Base-by-base conservation (phyloP, 2,888 invertebrate species). In the Tipula lateralis region DNA sequence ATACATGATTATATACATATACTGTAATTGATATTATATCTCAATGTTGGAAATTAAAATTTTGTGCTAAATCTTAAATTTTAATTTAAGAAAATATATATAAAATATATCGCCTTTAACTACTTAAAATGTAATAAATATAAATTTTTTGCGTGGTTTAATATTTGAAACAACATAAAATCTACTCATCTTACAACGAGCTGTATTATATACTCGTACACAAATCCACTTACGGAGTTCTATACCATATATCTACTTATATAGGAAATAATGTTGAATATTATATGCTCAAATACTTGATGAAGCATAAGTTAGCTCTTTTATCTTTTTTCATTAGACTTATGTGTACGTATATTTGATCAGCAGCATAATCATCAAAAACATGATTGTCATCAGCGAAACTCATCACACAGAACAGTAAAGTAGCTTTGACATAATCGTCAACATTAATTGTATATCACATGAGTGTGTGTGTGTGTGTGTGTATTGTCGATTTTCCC, bases 371-470 rank as follows among this genome's bases (percentile, higher is more conserved):
- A 66, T 66, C 66, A 66, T 66, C 66, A 66, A 66, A 66, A 66
- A 66, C 66, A 66, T 66, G 66, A 66, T 66, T 66, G 66, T 66
- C 66, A 66, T 66, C 66, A 66, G 19, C 66, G 13, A 24, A 66
- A 66, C 66, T 66, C 66, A 66, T 66, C 66, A 66, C n/a, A n/a
- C 66, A 66, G 24, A 66, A 66, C 66, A 24, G 66, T 66, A 66
- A 66, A 66, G 66, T 66, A 9, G 66, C 66, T 66, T 66, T 66
- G 66, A 66, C 66, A 66, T 66, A 66, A 66, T 66, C 66, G 66
- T 24, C 66, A 66, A 12, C 24, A 66, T 24, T 9, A 66, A 66
- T 66, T 66, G 24, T 66, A 24, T 66, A 66, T 50, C 1, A 32
- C 9, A 32, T 36, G 12, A 36, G 1, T 32, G 32, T 32, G 12